Conservation (phyloP, 2,113 vertebrate species). For the Clupea harengus region DNA sequence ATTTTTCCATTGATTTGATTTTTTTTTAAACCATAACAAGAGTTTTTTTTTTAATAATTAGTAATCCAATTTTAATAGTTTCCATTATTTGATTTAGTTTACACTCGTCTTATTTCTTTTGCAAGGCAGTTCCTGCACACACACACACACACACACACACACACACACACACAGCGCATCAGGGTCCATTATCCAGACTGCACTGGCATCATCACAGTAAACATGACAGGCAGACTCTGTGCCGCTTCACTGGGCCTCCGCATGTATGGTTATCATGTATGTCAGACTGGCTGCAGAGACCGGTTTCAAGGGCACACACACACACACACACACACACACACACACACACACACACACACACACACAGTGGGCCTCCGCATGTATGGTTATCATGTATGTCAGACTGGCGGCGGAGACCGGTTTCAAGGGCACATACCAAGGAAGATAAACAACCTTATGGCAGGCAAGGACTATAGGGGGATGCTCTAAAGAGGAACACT, state of each 20-base stretch:
- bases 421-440: not conserved
- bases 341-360: too few species aligned
- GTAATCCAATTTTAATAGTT: too few species aligned
- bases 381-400: not conserved
- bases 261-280: not conserved
- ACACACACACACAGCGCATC: not conserved
- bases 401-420: not conserved
- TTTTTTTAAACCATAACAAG: too few species aligned
- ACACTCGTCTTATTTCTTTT: not conserved
- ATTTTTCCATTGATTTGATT: too few species aligned
- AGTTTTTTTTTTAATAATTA: too few species aligned
- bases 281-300: not conserved
- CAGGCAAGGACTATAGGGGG: not conserved
- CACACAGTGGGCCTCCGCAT: not conserved
- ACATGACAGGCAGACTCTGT: not conserved
- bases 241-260: not conserved
- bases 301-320: too few species aligned
- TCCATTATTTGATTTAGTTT: too few species aligned
- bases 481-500: not conserved
- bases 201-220: not conserved
- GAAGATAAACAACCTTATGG: not conserved
- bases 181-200: not conserved
- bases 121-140: not conserved
- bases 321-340: too few species aligned
- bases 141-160: too few species aligned